phyloP scores from a whole-genome alignment of 2,113 vertebrate species.

The Chaetodon auriga region DNA sequence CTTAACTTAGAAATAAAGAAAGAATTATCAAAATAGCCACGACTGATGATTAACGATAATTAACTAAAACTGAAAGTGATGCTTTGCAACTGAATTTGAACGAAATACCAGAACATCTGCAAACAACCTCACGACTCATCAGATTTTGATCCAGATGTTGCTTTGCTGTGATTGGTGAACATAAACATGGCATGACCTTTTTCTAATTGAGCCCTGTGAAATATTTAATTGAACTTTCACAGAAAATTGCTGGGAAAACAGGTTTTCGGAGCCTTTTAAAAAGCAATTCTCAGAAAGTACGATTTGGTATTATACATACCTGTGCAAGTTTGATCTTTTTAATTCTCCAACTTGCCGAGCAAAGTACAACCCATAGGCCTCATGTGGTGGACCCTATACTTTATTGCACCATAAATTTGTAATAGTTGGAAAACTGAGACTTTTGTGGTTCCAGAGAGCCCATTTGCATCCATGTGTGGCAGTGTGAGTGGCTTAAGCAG shows the following conservation, averaged over 20 bases:
- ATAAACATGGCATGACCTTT: background rate
- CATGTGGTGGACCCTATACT: conserved; percentile 17
- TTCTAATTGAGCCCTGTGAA: background rate
- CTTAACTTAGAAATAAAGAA: background rate
- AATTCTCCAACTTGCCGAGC: background rate
- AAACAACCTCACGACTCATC: too few species aligned
- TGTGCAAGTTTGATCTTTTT: conserved; percentile 4
- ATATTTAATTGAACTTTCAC: background rate
- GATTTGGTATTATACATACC: conserved; percentile 9
- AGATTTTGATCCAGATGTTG: conserved; percentile 4
- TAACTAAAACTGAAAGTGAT: background rate
- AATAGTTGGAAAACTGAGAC: conserved; percentile 24
- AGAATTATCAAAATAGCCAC: background rate
- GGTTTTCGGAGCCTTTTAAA: background rate
- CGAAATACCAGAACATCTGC: background rate
- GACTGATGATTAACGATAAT: background rate
- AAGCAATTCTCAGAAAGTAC: background rate
- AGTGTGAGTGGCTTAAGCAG: conserved; percentile 36
- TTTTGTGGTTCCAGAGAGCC: conserved; percentile 49
- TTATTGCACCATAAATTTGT: conserved; percentile 41
- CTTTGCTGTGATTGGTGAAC: background rate
- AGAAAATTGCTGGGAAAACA: background rate
- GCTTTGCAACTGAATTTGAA: background rate
- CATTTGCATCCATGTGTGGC: conserved; percentile 54
- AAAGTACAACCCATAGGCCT: conserved; percentile 19